Conservation (phyloP, 2,797 vertebrate genomes). For the Silurus lanzhouensis region DNA sequence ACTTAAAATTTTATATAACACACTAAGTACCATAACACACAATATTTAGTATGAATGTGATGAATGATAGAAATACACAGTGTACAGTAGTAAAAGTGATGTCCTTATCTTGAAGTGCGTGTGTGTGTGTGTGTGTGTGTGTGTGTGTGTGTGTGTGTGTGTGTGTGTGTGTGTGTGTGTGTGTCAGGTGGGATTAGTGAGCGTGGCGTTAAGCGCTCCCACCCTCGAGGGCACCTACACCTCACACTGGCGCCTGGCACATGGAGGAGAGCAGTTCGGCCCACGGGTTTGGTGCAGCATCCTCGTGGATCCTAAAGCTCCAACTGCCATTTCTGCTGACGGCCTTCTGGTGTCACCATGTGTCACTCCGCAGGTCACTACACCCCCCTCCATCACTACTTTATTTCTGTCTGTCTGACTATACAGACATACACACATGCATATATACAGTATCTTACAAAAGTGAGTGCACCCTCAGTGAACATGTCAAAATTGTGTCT, state of each 20-base stretch:
- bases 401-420: no score
- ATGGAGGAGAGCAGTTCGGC: conserved; percentile 91
- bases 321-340: conserved; percentile 77
- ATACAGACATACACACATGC: no score
- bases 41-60: no score
- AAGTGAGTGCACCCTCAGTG: no score
- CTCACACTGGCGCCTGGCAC: conserved; percentile 95
- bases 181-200: conserved; percentile 82
- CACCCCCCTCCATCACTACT: no score
- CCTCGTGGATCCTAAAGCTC: conserved; percentile 82
- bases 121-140: no score
- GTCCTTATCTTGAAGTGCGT: no score
- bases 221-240: conserved; percentile 90
- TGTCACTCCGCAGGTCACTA: conserved; percentile 74
- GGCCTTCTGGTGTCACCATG: conserved; percentile 72
- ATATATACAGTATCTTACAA: no score
- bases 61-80: neutral
- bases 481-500: no score
- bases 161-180: conserved; percentile 15
- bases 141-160: neutral
- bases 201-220: conserved; percentile 89
- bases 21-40: no score
- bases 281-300: conserved; percentile 97
- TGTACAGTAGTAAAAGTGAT: neutral
- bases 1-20: no score